A percentile compares a stretch with the other conserved stretches of the same genome.
phyloP scores from a whole-genome alignment of 2,113 vertebrate species.

The Recurvirostra avosetta region DNA sequence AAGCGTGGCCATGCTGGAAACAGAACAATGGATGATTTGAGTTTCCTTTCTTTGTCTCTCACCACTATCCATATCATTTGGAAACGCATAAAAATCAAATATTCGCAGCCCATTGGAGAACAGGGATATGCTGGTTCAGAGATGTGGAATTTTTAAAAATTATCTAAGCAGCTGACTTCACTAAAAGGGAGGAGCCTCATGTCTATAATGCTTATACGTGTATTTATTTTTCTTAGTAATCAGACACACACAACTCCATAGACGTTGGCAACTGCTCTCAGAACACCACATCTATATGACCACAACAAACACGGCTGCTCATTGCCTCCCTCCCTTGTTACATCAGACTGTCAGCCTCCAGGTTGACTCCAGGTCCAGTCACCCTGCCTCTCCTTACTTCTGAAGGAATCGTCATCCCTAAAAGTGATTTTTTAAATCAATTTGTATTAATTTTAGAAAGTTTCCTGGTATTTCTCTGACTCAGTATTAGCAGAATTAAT shows the following conservation, averaged over 20 bases:
- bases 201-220: neutral
- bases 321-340: neutral
- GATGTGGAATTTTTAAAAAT: neutral
- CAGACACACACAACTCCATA: accelerated
- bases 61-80: neutral
- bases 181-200: neutral
- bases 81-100: neutral
- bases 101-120: neutral
- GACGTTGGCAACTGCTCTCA: neutral
- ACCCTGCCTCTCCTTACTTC: neutral
- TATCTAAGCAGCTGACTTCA: neutral
- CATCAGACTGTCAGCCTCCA: neutral
- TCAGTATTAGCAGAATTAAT: neutral
- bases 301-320: neutral
- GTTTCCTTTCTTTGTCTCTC: constrained; percentile 1
- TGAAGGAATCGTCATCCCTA: neutral
- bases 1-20: neutral
- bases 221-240: neutral
- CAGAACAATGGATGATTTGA: neutral
- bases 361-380: neutral
- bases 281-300: neutral
- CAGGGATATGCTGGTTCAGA: neutral
- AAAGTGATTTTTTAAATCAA: neutral
- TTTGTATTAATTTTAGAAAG: neutral
- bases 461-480: neutral